Evolutionary conservation across 2,797 vertebrate genomes (phyloP).

Genomic region (Oceanodroma leucorhoa): DNA sequence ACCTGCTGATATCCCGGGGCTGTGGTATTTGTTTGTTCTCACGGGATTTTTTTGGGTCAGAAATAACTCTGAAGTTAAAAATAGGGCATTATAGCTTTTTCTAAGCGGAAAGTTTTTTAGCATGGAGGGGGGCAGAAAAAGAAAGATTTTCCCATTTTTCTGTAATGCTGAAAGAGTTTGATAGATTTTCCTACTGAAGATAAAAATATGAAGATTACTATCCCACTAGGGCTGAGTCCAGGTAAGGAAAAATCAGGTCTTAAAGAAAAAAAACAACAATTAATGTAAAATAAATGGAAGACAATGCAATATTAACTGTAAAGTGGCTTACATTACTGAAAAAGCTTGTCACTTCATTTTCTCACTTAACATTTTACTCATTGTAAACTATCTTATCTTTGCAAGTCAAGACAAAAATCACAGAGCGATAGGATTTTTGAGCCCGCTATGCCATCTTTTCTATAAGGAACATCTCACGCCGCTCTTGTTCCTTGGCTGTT

Average conservation of each 20-base stretch:
- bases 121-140: background rate
- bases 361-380: background rate
- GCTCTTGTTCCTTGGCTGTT: background rate
- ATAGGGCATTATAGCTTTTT: background rate
- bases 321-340: background rate
- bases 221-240: background rate
- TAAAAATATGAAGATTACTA: background rate
- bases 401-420: background rate
- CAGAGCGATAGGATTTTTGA: background rate
- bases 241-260: background rate
- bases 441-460: background rate
- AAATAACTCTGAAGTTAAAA: background rate
- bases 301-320: background rate
- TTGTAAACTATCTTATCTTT: background rate
- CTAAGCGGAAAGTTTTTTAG: background rate
- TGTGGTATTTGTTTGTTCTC: background rate
- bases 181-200: background rate
- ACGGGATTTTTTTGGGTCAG: background rate
- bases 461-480: accelerated
- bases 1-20: background rate
- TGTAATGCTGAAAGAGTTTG: background rate
- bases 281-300: background rate
- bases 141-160: background rate
- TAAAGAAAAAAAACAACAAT: background rate
- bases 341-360: background rate